These are phyloP conservation scores for Archips xylosteana DNA, from an alignment of 2,888 invertebrate genomes.

Conservation along the genomic window DNA sequence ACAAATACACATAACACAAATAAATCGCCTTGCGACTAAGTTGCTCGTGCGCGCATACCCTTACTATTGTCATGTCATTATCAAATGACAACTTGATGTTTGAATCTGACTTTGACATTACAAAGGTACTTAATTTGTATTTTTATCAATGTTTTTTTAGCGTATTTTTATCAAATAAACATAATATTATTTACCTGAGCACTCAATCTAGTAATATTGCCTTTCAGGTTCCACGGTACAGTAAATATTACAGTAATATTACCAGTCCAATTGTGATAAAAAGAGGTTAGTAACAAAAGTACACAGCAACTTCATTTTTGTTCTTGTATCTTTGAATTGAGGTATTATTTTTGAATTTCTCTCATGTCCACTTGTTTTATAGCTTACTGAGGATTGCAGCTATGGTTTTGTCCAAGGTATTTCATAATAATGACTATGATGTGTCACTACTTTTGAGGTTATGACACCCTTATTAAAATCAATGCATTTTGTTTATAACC, in stretches of 20 bases:
- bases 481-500: neutral
- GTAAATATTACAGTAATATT: neutral
- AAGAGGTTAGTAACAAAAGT: conserved; percentile 25
- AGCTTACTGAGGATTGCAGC: conserved; percentile 70
- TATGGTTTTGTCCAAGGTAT: conserved; percentile 70
- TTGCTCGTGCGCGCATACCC: no score
- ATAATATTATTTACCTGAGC: neutral
- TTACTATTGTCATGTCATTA: no score
- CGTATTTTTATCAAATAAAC: neutral
- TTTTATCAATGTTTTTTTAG: neutral
- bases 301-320: conserved; percentile 4
- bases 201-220: neutral
- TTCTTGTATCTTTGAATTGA: neutral
- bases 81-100: neutral
- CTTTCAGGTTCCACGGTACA: neutral
- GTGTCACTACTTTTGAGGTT: conserved; percentile 61
- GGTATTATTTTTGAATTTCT: conserved; percentile 21
- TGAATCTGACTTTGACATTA: neutral
- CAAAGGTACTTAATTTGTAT: neutral
- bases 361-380: conserved; percentile 54
- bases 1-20: no score
- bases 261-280: neutral
- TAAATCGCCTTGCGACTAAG: no score
- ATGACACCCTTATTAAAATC: conserved; percentile 44
- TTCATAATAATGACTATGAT: conserved; percentile 49